Base-by-base conservation (phyloP, 2,113 vertebrate species). In the Varanus komodoensis region DNA sequence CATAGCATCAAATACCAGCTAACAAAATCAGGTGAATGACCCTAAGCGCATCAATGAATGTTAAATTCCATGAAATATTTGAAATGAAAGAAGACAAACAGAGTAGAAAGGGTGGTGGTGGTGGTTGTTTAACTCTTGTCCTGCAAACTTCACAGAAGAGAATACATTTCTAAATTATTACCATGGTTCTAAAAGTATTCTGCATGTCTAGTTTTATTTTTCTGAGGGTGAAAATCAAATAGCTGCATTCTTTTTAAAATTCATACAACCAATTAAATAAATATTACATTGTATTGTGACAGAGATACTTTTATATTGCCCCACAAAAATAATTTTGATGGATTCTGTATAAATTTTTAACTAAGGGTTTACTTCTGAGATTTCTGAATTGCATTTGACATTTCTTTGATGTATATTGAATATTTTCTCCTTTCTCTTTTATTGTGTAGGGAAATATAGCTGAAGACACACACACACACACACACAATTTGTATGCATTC, bases 331-430 rank as follows among this genome's bases (percentile, higher is more conserved):
- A 27, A 68, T 89, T 75, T 89, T 84, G 38, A 84, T 84, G 57
- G 64, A 88, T 69, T 80, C 44, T 69, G 11, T 86, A 81, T 88
- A 80, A 34, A 89, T 68, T 67, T 68, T 84, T 50, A 89, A 89
- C 88, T 67, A 77, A 78, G 88, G 71, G 29, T 89, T 88, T 81
- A 81, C 78, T 81, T 84, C 54, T 77, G 73, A 77, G 82, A 84
- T 78, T 84, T 89, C 82, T 27, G 73, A 77, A 84, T 68, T 84
- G 54, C 69, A 32, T 73, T 67, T 83, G 57, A 64, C 57, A 52
- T 27, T 84, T 75, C 34, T 89, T 77, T 89, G 71, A 84, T 89
- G 81, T 48, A 67, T 89, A 68, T 50, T 83, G 88, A 57, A 21
- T 84, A 81, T 77, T 34, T 61, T 44, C 15, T 25, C 1, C 44